phyloP scores from a whole-genome alignment of 1,140 invertebrate species.

The Macrotrachela quadricornifera region DNA sequence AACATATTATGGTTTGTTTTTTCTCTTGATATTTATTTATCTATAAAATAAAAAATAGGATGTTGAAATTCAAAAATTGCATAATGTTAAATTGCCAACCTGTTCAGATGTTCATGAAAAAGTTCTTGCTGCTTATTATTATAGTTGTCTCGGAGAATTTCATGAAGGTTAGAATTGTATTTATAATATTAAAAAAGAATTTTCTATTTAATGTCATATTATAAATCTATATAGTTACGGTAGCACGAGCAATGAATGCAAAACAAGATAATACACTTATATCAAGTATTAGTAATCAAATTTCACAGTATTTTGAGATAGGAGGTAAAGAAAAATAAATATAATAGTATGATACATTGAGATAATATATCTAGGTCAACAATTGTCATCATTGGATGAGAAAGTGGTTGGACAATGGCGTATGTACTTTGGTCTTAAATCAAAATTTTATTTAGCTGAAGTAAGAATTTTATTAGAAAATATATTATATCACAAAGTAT shows the following conservation, averaged over 20 bases:
- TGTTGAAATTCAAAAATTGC: constrained; percentile 5
- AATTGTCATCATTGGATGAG: constrained; percentile 36
- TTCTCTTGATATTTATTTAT: constrained; percentile 9
- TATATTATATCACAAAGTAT: constrained; percentile 5
- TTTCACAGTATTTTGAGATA: constrained; percentile 40
- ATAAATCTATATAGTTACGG: constrained; percentile 36
- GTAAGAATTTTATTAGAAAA: neutral
- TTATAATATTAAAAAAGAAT: neutral
- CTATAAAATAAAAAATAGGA: too few relatives aligned
- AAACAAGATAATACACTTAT: constrained; percentile 44
- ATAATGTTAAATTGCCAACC: constrained; percentile 29
- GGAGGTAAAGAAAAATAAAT: constrained; percentile 26
- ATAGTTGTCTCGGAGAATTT: constrained; percentile 48
- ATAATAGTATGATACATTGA: constrained; percentile 19
- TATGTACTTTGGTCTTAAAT: constrained; percentile 36
- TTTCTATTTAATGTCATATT: constrained; percentile 1
- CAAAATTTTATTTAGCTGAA: neutral
- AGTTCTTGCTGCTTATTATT: constrained; percentile 42
- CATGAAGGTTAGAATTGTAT: constrained; percentile 40
- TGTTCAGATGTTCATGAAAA: constrained; percentile 40
- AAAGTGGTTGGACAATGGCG: constrained; percentile 42
- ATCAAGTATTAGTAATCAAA: constrained; percentile 44
- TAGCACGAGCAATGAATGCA: constrained; percentile 46
- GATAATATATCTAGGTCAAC: constrained; percentile 16
- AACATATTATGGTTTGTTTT: constrained; percentile 21